Evolutionary conservation across 2,888 invertebrate species (phyloP), one percentile per base, ranked within the genome.

Genomic region (Callyntrura guangdongensis): DNA sequence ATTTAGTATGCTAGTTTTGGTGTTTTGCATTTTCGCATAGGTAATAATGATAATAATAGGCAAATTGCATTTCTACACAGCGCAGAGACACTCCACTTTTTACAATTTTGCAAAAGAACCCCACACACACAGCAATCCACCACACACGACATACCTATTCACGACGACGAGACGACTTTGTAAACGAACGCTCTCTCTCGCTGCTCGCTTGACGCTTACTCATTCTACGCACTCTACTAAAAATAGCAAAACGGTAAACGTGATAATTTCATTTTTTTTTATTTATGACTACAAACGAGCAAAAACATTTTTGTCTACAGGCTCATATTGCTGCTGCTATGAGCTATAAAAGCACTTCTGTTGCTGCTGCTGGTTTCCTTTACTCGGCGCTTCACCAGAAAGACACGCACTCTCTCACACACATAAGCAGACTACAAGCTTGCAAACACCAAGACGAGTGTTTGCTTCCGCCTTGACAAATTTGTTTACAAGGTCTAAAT

Each of bases 391-490:
- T 36, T 36, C 36, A 36, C 36, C 36, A 36, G 36, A 36, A 36
- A 36, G n/a, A 14, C 12, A 53, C n/a, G n/a, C 12, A 14, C 53
- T 53, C 53, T 72, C 17, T 36, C 45, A 36, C 36, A 36, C 36
- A 14, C 72, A 72, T 20, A 27, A 47, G n/a, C 53, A n/a, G 77
- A 69, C 25, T 36, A 72, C 25, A 25, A 59, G 45, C 36, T 2
- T 36, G 6, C 11, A 61, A 20, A 82, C 45, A 61, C 82, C 36
- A 82, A 22, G 56, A 27, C 36, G 17, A 67, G 59, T 11, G 17
- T 53, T 81, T 20, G 87, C 87, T 89, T 89, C 88, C 88, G 82
- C 88, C 89, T 89, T 85, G 89, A 89, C 89, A 85, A 89, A 83
- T 89, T 84, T 61, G 74, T 89, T 64, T 61, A 82, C 82, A 84